Evolutionary conservation across 2,113 vertebrate genomes (phyloP).

Genomic region (Picathartes gymnocephalus): DNA sequence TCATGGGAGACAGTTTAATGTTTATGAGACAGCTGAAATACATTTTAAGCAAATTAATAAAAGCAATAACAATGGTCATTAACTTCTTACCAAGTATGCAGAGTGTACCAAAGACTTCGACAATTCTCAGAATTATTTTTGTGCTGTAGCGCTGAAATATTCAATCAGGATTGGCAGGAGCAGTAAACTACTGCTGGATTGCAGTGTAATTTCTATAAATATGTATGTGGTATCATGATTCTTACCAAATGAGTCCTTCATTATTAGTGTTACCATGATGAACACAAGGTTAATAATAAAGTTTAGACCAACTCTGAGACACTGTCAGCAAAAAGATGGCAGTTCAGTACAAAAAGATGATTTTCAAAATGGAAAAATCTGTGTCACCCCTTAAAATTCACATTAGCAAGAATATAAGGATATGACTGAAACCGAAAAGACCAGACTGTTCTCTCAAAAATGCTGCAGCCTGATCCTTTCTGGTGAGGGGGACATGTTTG

Average conservation of each 20-base stretch:
- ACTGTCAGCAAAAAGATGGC: neutral
- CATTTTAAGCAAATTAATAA: neutral
- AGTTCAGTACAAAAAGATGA: neutral
- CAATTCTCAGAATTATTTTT: conserved; percentile 15
- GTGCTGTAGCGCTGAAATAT: neutral
- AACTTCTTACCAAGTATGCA: neutral
- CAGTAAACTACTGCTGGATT: neutral
- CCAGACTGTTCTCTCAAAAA: neutral
- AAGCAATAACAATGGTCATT: neutral
- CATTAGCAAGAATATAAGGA: neutral
- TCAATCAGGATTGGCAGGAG: conserved; percentile 12
- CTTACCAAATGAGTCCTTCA: neutral
- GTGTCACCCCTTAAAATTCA: neutral
- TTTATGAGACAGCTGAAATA: neutral
- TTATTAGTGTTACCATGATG: neutral
- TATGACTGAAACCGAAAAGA: neutral
- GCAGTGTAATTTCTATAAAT: neutral
- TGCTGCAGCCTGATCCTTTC: neutral
- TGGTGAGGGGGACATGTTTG: neutral
- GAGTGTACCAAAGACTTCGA: neutral
- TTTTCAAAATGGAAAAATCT: neutral
- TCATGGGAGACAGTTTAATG: neutral
- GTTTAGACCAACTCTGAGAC: neutral
- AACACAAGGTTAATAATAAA: conserved; percentile 9
- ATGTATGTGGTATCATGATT: neutral